Conservation (phyloP, 2,888 invertebrate genomes). For the Baronia brevicornis region DNA sequence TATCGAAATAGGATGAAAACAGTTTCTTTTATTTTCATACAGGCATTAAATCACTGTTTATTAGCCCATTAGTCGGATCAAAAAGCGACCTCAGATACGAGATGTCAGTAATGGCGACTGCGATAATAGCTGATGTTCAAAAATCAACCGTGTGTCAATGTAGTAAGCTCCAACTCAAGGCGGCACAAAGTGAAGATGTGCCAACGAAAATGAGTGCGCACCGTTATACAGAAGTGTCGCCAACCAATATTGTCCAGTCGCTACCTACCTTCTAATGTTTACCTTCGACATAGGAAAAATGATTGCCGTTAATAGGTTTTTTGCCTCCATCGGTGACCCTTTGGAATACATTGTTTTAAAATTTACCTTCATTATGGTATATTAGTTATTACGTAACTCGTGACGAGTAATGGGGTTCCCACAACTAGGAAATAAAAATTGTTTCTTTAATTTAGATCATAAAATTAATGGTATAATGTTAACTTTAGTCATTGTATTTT, state of each 20-base stretch:
- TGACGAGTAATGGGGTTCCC: too few relatives aligned
- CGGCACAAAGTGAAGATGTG: slow-evolving; percentile 16
- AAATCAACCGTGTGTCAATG: slow-evolving; percentile 27
- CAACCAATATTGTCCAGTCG: slow-evolving; percentile 46
- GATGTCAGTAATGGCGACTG: slow-evolving; percentile 33
- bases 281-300: slow-evolving; percentile 32
- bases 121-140: slow-evolving; percentile 22
- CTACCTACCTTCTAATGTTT: slow-evolving; percentile 35
- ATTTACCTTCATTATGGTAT: too few relatives aligned
- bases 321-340: slow-evolving; percentile 6
- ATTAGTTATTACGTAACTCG: too few relatives aligned
- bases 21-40: slow-evolving; percentile 27
- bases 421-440: too few relatives aligned
- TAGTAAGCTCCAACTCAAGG: slow-evolving; percentile 24
- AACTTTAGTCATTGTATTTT: too few relatives aligned
- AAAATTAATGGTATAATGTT: too few relatives aligned
- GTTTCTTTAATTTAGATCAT: too few relatives aligned
- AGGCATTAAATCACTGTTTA: slow-evolving; percentile 30
- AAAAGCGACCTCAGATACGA: slow-evolving; percentile 45
- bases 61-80: slow-evolving; percentile 52
- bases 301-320: slow-evolving; percentile 13
- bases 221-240: slow-evolving; percentile 62
- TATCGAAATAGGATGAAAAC: slow-evolving; percentile 9
- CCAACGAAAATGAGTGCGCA: slow-evolving; percentile 48
- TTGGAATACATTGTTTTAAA: too few relatives aligned